Evolutionary conservation across 2,888 invertebrate genomes (phyloP), one percentile per base, ranked within the genome.

Genomic region (Biston stratarius): DNA sequence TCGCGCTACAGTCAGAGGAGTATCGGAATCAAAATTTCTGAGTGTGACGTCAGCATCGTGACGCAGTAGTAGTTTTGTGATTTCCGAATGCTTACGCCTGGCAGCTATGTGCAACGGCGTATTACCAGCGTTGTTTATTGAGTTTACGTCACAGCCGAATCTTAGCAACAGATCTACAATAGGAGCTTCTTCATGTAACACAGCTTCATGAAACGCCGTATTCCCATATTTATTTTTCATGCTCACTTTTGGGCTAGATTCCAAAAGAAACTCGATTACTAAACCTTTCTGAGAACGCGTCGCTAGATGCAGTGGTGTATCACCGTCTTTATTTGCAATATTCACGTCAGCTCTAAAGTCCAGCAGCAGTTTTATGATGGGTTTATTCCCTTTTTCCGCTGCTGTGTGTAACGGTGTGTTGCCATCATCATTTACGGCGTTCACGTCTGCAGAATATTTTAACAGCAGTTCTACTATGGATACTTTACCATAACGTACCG

Each of bases 1-100:
- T 36, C 61, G 64, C 34, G 77, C 77, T 24, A 78, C 64, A 40
- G 74, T 74, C 53, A 76, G 40, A 15, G 78, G 75, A 8, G 74
- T 74, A 63, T 48, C 69, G 64, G 14, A 40, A 7, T 74, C 68
- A 5, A 48, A 61, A 36, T 80, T 81, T 15, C 55, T 63, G 12
- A 62, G 61, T 11, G 38, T 67, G 12, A 65, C 8, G 12, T 71
- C 33, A 10, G 80, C 77, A 49, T 76, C 75, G 42, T 36, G 70
- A 10, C 70, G 55, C 52, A 78, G 70, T 0, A 81, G 70, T 15
- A 75, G 49, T 3, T 55, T 59, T 7, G 77, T 71, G 10, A 77
- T 64, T 51, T 68, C 5, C 15, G 24, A 8, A 47, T 47, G 8
- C 10, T 10, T 15, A 3, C 10, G 15, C 10, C 24, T 24, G 5